Evolutionary conservation across 2,113 vertebrate species (phyloP).

Genomic region (Regulus satrapa): DNA sequence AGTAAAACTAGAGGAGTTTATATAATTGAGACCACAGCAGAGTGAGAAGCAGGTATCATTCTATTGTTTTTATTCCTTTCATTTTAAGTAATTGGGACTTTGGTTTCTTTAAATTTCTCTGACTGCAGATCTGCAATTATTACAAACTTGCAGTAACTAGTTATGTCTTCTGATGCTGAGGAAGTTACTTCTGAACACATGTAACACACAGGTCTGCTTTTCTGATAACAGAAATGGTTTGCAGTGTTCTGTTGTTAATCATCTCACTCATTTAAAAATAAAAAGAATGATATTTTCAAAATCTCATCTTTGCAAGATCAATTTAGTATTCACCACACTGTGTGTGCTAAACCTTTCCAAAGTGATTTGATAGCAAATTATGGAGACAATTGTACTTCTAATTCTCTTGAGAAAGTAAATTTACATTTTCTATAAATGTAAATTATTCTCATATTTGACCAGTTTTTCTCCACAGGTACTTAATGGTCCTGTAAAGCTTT

Average conservation of each 20-base stretch:
- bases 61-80: background rate
- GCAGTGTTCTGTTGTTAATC: background rate
- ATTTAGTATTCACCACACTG: background rate
- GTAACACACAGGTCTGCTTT: background rate
- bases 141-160: background rate
- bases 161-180: background rate
- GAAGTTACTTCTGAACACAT: background rate
- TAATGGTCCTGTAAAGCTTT: background rate
- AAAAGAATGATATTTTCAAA: background rate
- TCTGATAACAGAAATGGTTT: background rate
- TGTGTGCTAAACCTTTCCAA: background rate
- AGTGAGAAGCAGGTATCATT: background rate
- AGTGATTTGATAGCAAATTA: conserved; percentile 18
- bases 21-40: background rate
- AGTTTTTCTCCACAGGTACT: background rate
- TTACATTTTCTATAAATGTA: conserved; percentile 5
- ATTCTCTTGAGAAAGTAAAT: conserved; percentile 25
- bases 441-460: background rate
- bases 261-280: background rate
- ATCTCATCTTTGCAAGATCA: background rate
- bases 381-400: background rate
- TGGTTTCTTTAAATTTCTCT: background rate
- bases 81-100: background rate
- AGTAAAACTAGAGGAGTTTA: background rate
- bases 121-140: background rate